A percentile compares a stretch with the other conserved stretches of the same genome.
Conservation (phyloP, 2,797 vertebrate species). For the Mus minutoides region DNA sequence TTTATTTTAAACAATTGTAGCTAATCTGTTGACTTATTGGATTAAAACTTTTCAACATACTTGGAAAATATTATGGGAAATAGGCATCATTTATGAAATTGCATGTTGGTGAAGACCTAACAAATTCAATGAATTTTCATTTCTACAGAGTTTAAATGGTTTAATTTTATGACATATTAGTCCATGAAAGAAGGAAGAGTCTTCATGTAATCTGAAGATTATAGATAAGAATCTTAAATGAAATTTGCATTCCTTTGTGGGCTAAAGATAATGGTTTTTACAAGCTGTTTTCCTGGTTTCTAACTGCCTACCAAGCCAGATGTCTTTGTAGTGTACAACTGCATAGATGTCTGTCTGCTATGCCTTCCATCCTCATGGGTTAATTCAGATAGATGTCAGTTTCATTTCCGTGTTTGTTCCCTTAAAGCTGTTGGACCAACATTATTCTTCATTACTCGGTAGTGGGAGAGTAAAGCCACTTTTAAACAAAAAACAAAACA, state of each 20-base stretch:
- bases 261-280: not conserved
- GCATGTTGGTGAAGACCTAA: not conserved
- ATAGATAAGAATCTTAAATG: not conserved
- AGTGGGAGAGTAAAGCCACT: not conserved
- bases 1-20: not conserved
- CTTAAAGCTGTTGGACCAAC: not conserved
- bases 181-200: not conserved
- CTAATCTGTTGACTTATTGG: not conserved
- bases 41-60: not conserved
- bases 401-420: not conserved
- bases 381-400: not conserved
- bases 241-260: not conserved
- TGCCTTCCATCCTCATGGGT: not conserved
- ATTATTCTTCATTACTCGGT: not conserved
- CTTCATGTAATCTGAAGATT: not conserved
- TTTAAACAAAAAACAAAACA: not conserved
- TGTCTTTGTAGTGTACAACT: not conserved
- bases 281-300: not conserved
- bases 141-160: not conserved
- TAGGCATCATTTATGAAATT: not conserved
- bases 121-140: not conserved
- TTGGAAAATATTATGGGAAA: conserved; percentile 1
- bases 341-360: not conserved
- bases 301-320: not conserved
- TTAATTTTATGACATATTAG: not conserved